Base-by-base conservation (phyloP, 2,113 vertebrate species). In the Pangasianodon hypophthalmus region DNA sequence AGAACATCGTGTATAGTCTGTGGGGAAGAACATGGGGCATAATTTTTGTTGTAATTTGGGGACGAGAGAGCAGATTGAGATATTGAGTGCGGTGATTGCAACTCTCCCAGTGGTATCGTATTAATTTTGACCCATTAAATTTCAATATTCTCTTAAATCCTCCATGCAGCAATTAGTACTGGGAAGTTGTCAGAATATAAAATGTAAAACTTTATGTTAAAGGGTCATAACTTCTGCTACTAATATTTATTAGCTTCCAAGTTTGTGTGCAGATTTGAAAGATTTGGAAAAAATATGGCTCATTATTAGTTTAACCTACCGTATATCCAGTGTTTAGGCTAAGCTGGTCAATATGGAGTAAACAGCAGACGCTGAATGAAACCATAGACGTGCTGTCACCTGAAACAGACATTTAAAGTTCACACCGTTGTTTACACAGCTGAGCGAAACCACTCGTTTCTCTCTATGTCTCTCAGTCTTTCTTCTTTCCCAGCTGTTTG, bases 351-450 rank as follows among this genome's bases (percentile, higher is more conserved):
- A 96, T 96, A 96, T 96, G 96, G 96, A 95, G 97, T 96, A 98
- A 98, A 98, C 97, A 97, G 95, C 95, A 89, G 94, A 97, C 98
- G 97, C 97, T 97, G 95, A 98, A 98, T 97, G 95, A 97, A 96
- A 96, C 96, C 97, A 95, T 97, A 98, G 97, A 97, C 98, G 97
- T 95, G 97, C 97, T 97, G 96, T 98, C 97, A 98, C 97, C 98
- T 98, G 97, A 97, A 97, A 97, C 96, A 29, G 96, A 93, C 96
- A 95, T 96, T 96, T 96, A 94, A 96, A 97, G 96, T 96, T 95
- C 96, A 95, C 96, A 96, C 95, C 92, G 92, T 92, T 98, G 97
- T 97, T 98, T 97, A 97, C 95, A 97, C 97, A 99, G 97, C 97
- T 98, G 97, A 92, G 94, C 95, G 96, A 96, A 95, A 96, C 96